phyloP scores from a whole-genome alignment of 2,888 invertebrate species.

The Andricus quercusramuli region DNA sequence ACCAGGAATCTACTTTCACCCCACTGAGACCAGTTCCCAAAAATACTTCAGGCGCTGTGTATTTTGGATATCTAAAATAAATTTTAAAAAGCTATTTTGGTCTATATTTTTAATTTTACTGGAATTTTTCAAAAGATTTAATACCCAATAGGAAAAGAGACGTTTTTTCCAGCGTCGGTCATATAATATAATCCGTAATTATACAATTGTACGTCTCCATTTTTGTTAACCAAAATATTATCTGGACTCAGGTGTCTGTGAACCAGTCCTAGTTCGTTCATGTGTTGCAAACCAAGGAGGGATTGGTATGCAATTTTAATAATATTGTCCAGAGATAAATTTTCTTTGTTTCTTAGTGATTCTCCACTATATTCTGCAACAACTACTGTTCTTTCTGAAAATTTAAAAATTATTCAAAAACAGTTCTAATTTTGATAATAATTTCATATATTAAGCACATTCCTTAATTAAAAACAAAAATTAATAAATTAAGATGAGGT shows the following conservation, averaged over 20 bases:
- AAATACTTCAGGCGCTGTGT: constrained; percentile 91
- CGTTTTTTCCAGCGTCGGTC: constrained; percentile 92
- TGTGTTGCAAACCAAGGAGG: constrained; percentile 85
- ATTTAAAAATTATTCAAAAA: constrained; percentile 35
- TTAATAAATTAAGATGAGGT: not conserved
- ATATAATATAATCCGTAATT: constrained; percentile 97
- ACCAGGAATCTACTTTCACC: constrained; percentile 95
- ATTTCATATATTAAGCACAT: no score
- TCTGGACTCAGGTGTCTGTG: constrained; percentile 91
- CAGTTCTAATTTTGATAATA: constrained; percentile 1
- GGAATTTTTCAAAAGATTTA: constrained; percentile 19
- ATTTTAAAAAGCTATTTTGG: no score
- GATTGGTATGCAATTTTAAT: constrained; percentile 87
- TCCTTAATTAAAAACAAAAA: no score
- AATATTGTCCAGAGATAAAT: constrained; percentile 80
- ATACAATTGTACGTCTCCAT: constrained; percentile 89
- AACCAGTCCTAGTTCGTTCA: constrained; percentile 87
- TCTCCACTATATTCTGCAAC: constrained; percentile 89
- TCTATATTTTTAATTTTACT: no score
- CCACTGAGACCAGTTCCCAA: constrained; percentile 83
- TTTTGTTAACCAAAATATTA: constrained; percentile 88
- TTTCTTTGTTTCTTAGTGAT: constrained; percentile 81
- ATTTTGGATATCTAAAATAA: constrained; percentile 84
- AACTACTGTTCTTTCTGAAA: constrained; percentile 88
- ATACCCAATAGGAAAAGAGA: constrained; percentile 93